Evolutionary conservation across 2,797 vertebrate genomes (phyloP), one percentile per base, ranked within the genome.

Genomic region (Columba guinea): DNA sequence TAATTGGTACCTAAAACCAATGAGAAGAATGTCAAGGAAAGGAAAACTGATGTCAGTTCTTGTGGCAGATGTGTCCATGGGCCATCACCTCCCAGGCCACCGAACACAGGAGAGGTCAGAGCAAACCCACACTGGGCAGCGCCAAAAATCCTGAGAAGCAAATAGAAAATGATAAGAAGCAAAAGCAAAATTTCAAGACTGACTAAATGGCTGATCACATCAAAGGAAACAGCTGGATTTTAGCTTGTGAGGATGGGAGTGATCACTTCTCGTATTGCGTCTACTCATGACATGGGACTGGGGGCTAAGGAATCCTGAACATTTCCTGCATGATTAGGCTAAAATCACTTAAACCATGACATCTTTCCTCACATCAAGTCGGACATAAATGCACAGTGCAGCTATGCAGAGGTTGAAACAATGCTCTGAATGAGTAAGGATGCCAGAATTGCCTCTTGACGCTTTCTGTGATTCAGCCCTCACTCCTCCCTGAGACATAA

Each of bases 91-190:
- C 49, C 28, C 63, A 62, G 24, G 52, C 8, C 60, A 71, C 8
- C 0, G 0, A 24, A 39, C 8, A 49, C 8, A 23, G 46, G 63
- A 56, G 15, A 76, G 73, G 22, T 30, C 0, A 0, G 30, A 86
- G 63, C 48, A 87, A 83, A 55, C 9, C 12, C 2, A 1, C 30
- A 10, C n/a, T 0, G 2, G 22, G 22, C 32, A 70, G 23, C 2
- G 41, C 10, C 24, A 27, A 87, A 71, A 87, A 81, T 24, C 34
- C 51, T 44, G 44, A 46, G 44, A 46, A 20, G 44, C 44, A 46
- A 46, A 20, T 46, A 46, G 44, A 46, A 46, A 59, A 5, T 9
- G 73, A 73, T 0, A 4, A n/a, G 24, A 84, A 87, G 7, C 6
- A 63, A 84, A 87, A 79, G n/a, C 24, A 44, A 62, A 63, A 64